Base-by-base conservation (phyloP, 2,888 invertebrate genomes). In the Trypoxylon attenuatum region DNA sequence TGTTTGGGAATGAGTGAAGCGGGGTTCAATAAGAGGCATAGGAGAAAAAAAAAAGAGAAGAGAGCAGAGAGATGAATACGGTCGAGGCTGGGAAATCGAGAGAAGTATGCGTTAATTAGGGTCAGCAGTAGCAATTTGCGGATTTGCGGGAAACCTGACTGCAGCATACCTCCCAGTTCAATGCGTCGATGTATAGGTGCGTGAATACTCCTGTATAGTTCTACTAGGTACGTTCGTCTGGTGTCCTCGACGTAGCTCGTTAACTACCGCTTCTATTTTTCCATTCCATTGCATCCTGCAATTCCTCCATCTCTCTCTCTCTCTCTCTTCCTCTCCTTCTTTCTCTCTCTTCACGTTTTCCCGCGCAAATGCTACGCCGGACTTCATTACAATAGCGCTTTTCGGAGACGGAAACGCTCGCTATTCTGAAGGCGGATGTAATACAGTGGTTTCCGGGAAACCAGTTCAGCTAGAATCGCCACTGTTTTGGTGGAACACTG, bases 21-120 rank as follows among this genome's bases (percentile, higher is more conserved):
- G n/a, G n/a, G n/a, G n/a, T n/a, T n/a, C n/a, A n/a, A n/a, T n/a
- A n/a, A n/a, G n/a, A n/a, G n/a, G n/a, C n/a, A n/a, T n/a, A n/a
- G n/a, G n/a, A n/a, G n/a, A n/a, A n/a, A 42, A 55, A 52, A 22
- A 46, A 42, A 42, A 22, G 13, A 18, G 52, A 23, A 43, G 38
- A 43, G 19, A 16, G 23, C 19, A 21, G 22, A 57, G 38, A 5
- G n/a, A 25, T 13, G 25, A n/a, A n/a, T 33, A 13, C 33, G 13
- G n/a, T 65, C 74, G 59, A 71, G 54, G 69, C 61, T 52, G 57
- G 76, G 54, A 68, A 70, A 69, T 67, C 49, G 55, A 55, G 63
- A 66, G 76, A 81, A 83, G 81, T 82, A 83, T 81, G 84, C 83
- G 79, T 79, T 84, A 84, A 84, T 84, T 84, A 84, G 79, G 76